These are phyloP conservation scores for Ptiloglossa arizonensis DNA, from an alignment of 1,140 invertebrate genomes.

Conservation along the genomic window DNA sequence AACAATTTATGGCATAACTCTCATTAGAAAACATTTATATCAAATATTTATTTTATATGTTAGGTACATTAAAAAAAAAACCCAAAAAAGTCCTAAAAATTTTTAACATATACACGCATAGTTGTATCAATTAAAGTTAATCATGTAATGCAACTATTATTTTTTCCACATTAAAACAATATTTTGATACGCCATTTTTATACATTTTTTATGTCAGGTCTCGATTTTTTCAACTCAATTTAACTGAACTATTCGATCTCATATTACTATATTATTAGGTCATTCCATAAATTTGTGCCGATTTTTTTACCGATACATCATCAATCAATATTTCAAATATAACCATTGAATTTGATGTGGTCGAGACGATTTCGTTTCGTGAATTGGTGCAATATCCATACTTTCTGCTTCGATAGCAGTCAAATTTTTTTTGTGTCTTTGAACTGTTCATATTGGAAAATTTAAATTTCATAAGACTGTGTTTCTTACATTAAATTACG, in stretches of 20 bases:
- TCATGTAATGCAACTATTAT: neutral
- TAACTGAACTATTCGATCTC: neutral
- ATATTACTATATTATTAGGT: no score
- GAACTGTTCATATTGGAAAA: no score
- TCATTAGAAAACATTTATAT: neutral
- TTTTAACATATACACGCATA: neutral
- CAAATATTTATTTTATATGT: constrained; percentile 12
- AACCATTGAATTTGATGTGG: no score
- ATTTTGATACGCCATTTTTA: neutral
- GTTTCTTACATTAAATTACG: no score
- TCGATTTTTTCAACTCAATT: neutral
- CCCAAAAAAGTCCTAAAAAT: neutral
- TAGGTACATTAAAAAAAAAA: constrained; percentile 7
- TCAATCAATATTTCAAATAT: no score
- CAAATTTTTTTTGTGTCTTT: no score
- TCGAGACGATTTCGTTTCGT: no score
- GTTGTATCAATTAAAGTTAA: neutral
- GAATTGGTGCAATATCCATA: no score
- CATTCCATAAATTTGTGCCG: no score
- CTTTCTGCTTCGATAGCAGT: no score
- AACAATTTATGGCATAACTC: neutral
- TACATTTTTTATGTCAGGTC: neutral
- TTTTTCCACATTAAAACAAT: neutral
- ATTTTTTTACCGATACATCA: no score
- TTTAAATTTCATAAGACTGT: no score